phyloP scores from a whole-genome alignment of 2,113 vertebrate species.

The Halichoerus grypus region DNA sequence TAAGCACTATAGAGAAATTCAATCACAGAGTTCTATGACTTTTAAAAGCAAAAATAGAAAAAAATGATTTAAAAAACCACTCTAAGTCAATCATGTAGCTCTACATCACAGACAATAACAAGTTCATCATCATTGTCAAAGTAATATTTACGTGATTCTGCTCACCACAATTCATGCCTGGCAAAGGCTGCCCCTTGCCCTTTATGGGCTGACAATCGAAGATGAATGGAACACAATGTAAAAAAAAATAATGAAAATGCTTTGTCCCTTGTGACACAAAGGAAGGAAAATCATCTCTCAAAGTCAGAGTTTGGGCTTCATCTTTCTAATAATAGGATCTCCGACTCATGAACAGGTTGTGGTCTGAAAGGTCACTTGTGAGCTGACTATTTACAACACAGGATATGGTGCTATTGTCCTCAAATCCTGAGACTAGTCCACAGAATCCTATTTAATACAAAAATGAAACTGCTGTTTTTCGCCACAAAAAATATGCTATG shows the following conservation, averaged over 20 bases:
- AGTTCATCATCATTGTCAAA: neutral
- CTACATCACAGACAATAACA: neutral
- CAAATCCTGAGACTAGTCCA: neutral
- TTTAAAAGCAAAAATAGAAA: conserved; percentile 54
- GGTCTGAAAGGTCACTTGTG: conserved; percentile 55
- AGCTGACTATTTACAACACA: neutral
- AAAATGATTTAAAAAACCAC: conserved; percentile 15
- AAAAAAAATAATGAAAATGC: conserved; percentile 19
- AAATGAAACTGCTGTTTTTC: neutral
- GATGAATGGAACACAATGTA: conserved; percentile 3
- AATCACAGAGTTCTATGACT: neutral
- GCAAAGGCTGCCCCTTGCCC: neutral
- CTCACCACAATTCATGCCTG: neutral
- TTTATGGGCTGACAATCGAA: conserved; percentile 41
- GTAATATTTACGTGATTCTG: neutral
- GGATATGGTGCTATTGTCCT: neutral
- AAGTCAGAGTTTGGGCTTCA: neutral
- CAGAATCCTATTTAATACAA: neutral
- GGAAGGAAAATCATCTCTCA: conserved; percentile 2
- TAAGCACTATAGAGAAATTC: neutral
- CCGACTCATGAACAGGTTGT: neutral
- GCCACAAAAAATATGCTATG: neutral
- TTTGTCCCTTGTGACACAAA: conserved; percentile 48
- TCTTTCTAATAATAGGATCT: conserved; percentile 26
- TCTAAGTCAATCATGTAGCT: neutral